Conservation (phyloP, 2,888 invertebrate species). For the Pseudococcus longispinus region DNA sequence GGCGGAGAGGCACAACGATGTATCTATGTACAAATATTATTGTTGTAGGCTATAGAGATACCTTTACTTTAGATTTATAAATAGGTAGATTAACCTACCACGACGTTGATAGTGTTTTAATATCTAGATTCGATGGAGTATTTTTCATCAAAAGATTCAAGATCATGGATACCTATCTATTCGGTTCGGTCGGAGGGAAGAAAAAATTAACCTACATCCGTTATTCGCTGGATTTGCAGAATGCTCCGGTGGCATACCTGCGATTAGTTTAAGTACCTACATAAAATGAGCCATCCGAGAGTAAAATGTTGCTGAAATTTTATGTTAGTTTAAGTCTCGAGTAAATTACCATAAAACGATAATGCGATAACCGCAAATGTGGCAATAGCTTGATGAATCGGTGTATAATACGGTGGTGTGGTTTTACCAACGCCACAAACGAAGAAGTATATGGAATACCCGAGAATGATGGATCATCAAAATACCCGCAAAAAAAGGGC, state of each 20-base stretch:
- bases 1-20: no score
- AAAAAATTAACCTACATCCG: background rate
- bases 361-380: background rate
- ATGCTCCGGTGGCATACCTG: background rate
- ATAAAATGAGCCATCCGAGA: background rate
- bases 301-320: background rate
- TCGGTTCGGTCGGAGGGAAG: background rate
- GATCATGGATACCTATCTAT: background rate
- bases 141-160: background rate
- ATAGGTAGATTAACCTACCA: background rate
- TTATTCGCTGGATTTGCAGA: no score
- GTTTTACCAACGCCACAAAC: background rate
- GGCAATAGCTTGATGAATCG: background rate
- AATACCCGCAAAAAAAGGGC: background rate
- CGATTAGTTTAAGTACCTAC: background rate
- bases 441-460: background rate
- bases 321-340: background rate
- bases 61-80: no score
- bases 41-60: no score
- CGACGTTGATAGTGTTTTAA: background rate
- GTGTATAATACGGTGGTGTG: no score
- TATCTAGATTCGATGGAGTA: background rate
- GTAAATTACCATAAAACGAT: slow-evolving; percentile 6
- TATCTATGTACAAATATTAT: no score
- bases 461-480: background rate